These are phyloP conservation scores for Darevskia nairensis DNA, from an alignment of 2,797 vertebrate genomes.

Conservation along the genomic window DNA sequence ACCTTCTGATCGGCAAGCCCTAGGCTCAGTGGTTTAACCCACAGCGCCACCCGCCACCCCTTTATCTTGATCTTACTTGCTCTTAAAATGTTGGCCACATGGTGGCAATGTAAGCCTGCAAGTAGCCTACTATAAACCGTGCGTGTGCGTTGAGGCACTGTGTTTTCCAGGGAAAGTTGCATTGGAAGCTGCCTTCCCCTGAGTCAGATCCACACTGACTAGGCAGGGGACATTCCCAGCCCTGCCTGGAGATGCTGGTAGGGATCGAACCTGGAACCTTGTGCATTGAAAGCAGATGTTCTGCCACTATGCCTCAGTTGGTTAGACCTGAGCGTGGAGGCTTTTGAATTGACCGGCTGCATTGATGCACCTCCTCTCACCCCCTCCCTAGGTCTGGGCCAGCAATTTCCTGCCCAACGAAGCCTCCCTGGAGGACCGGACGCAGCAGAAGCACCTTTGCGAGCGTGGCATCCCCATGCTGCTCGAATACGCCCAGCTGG, in stretches of 20 bases:
- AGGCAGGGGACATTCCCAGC: no score
- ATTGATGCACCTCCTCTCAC: neutral
- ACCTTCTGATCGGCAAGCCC: no score
- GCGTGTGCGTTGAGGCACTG: no score
- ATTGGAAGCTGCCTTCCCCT: no score
- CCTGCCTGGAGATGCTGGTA: no score
- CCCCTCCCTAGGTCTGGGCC: conserved; percentile 89
- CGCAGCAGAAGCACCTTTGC: conserved; percentile 84
- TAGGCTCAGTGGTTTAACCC: no score
- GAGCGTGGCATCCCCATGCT: conserved; percentile 86
- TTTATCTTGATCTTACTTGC: neutral
- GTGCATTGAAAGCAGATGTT: no score
- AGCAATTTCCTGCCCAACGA: conserved; percentile 94
- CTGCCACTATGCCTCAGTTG: no score
- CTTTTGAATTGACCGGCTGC: fast-evolving
- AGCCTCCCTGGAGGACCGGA: conserved; percentile 85
- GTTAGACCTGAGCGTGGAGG: neutral
- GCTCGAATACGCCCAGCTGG: conserved; percentile 88
- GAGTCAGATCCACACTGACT: no score
- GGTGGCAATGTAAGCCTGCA: neutral
- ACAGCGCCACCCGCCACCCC: neutral
- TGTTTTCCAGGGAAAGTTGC: no score
- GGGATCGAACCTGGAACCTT: no score
- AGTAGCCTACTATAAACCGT: neutral
- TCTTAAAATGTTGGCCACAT: neutral